Evolutionary conservation across 1,140 invertebrate species (phyloP).

Genomic region (Sipha flava): DNA sequence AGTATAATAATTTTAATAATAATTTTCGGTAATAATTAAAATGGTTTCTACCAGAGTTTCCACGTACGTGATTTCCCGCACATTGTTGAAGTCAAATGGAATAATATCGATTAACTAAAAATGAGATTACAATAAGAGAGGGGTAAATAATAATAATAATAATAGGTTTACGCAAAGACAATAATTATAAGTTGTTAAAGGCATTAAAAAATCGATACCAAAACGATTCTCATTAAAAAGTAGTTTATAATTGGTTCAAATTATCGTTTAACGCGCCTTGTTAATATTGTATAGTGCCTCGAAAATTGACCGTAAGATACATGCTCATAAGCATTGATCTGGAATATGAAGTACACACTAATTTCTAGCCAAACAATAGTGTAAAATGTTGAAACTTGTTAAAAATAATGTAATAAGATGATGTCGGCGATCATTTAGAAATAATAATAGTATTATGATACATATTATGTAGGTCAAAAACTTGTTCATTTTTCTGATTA

Average conservation of each 20-base stretch:
- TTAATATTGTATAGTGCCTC: not conserved
- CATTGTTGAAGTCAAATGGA: not conserved
- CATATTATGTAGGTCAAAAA: not conserved
- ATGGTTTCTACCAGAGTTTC: too few relatives aligned
- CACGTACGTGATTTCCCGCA: not conserved
- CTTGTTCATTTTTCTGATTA: not conserved
- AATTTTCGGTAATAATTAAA: not conserved
- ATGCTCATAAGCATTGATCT: not conserved
- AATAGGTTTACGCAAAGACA: not conserved
- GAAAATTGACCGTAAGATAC: not conserved
- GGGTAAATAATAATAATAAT: not conserved
- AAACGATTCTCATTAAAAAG: not conserved
- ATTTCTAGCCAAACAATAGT: not conserved
- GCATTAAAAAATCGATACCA: not conserved
- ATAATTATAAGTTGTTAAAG: not conserved
- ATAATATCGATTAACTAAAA: not conserved
- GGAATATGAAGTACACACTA: not conserved
- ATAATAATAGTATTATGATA: not conserved
- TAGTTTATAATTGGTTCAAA: conserved; percentile 2
- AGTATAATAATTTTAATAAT: not conserved
- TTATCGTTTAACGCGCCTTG: not conserved
- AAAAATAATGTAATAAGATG: not conserved
- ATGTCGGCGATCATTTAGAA: not conserved
- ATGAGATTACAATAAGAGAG: not conserved
- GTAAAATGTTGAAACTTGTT: not conserved